A percentile compares a stretch with the other conserved stretches of the same genome.
Conservation (phyloP, 2,113 vertebrate species). For the Crotalus tigris region DNA sequence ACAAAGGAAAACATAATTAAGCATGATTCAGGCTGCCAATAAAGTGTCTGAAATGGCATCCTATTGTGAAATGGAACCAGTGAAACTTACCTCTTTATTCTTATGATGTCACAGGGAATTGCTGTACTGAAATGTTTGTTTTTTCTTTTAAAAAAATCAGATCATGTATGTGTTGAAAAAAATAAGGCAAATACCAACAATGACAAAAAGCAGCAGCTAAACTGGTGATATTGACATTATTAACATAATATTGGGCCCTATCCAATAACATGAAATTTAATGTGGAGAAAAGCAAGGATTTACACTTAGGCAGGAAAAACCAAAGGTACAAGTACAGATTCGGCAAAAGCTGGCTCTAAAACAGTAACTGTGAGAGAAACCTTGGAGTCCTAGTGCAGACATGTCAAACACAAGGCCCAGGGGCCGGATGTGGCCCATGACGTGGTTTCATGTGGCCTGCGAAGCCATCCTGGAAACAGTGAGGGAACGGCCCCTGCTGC, state of each 20-base stretch:
- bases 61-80: not conserved
- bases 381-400: not conserved
- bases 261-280: not conserved
- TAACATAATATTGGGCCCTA: not conserved
- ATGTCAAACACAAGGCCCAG: no score
- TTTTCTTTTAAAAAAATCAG: not conserved
- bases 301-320: not conserved
- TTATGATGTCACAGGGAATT: not conserved
- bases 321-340: not conserved
- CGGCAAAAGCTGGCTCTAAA: not conserved
- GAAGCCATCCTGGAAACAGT: no score
- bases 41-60: slow-evolving; percentile 46
- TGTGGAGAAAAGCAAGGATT: not conserved
- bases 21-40: slow-evolving; percentile 67
- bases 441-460: no score
- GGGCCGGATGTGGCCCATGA: no score
- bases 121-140: not conserved
- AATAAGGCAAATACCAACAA: not conserved
- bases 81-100: not conserved
- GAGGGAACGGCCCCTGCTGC: no score
- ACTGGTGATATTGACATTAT: not conserved
- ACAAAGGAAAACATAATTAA: slow-evolving; percentile 71
- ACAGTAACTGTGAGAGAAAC: not conserved
- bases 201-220: not conserved
- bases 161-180: not conserved